Evolutionary conservation across 2,888 invertebrate genomes (phyloP).

Genomic region (Catocala nupta): DNA sequence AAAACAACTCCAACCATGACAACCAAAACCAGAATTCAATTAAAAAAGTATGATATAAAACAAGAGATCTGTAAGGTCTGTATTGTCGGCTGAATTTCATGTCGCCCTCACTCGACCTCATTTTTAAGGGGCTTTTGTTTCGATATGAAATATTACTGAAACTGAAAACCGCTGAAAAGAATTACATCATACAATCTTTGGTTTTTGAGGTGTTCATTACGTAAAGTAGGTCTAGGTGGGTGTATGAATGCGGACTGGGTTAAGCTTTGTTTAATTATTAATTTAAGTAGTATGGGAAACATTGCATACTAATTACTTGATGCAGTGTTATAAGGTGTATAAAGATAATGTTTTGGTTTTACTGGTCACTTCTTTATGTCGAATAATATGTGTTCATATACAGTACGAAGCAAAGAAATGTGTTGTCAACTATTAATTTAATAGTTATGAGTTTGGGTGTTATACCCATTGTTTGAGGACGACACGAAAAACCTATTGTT

Average conservation of each 20-base stretch:
- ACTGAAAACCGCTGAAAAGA: conserved; percentile 56
- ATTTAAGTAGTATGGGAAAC: too few relatives aligned
- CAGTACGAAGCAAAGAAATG: too few relatives aligned
- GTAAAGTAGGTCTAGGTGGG: not conserved
- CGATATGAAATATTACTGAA: conserved; percentile 80
- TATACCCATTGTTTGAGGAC: too few relatives aligned
- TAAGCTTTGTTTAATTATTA: too few relatives aligned
- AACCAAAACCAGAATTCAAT: conserved; percentile 58
- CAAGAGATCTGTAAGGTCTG: conserved; percentile 38
- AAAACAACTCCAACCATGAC: conserved; percentile 4
- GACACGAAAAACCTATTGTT: too few relatives aligned
- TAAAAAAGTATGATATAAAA: conserved; percentile 73
- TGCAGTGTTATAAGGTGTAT: too few relatives aligned
- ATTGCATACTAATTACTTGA: too few relatives aligned
- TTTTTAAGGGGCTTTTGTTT: conserved; percentile 79
- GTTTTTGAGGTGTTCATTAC: conserved; percentile 47
- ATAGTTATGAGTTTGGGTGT: too few relatives aligned
- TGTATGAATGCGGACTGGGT: not conserved
- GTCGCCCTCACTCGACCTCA: conserved; percentile 73
- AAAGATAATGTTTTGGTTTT: too few relatives aligned
- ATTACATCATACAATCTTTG: conserved; percentile 39
- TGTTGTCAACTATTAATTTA: too few relatives aligned
- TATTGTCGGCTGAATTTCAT: conserved; percentile 67
- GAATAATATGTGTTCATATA: too few relatives aligned
- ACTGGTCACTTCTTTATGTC: too few relatives aligned